Percentiles rank a stretch among this genome's conserved stretches.
phyloP scores from a whole-genome alignment of 64 coral and sea anemone genomes.

The Montipora efflorescens region DNA sequence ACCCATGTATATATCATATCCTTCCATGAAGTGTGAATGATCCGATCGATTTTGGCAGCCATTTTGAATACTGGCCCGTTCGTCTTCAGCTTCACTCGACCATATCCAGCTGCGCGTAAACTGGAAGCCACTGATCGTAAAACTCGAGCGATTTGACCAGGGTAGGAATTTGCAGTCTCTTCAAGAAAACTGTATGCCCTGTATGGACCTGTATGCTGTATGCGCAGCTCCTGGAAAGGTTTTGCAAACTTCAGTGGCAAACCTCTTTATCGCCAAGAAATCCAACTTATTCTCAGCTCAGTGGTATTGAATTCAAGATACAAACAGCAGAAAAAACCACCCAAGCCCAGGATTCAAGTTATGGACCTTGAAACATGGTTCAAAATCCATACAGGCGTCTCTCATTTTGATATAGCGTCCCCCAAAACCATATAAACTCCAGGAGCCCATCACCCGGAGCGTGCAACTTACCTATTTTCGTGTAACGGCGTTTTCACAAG shows the following conservation, averaged over 20 bases:
- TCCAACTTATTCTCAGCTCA: constrained; percentile 85
- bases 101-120: background rate
- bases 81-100: too few relatives aligned
- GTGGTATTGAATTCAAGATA: constrained; percentile 79
- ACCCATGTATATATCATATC: too few relatives aligned
- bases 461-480: too few relatives aligned
- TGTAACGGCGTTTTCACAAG: too few relatives aligned
- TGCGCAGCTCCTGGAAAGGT: constrained; percentile 21
- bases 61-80: background rate
- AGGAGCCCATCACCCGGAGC: too few relatives aligned
- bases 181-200: constrained; percentile 33
- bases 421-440: too few relatives aligned
- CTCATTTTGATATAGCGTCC: too few relatives aligned
- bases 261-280: constrained; percentile 40
- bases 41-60: too few relatives aligned
- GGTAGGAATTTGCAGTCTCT: constrained; percentile 26
- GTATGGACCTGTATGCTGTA: background rate
- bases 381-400: too few relatives aligned
- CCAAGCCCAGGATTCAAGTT: background rate
- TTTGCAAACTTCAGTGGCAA: constrained; percentile 36
- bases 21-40: too few relatives aligned
- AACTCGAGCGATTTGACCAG: constrained; percentile 37
- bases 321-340: constrained; percentile 65
- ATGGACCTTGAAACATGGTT: too few relatives aligned
- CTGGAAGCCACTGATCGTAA: constrained; percentile 56